Base-by-base conservation (phyloP, 1,140 invertebrate species). In the Drosophila miranda region DNA sequence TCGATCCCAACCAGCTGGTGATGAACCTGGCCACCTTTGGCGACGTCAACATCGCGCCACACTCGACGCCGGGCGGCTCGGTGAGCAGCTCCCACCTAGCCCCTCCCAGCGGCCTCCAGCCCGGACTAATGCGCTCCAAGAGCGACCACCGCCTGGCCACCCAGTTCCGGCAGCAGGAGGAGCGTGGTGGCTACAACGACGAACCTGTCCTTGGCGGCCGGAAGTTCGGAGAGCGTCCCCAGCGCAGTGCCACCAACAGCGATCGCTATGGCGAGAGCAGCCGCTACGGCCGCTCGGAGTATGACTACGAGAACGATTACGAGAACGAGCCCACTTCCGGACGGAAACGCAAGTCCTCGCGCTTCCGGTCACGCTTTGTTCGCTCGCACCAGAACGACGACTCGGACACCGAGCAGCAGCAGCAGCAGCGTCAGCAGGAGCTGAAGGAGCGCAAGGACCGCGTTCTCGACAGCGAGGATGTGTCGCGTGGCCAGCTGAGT, bases 81-180 rank as follows among this genome's bases (percentile, higher is more conserved):
- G 70, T 86, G 4, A 89, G 90, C 71, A 90, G 90, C 52, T 92
- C 92, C n/a, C 89, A 91, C 57, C 88, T 95, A 38, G 94, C 94
- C 69, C 94, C 94, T 9, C 93, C 93, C 9, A 92, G 91, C 43
- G 56, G 67, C 4, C 92, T 94, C 72, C 92, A 93, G 28, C 93
- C 94, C 0, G 96, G 96, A 3, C 91, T 98, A 21, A 98, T 98
- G 94, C 93, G 97, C 72, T 97, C 96, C 62, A 98, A 98, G 91
- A 98, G 96, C 90, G 97, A 98, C 87, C 97, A 98, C 91, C 93
- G 97, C 28, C 91, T 98, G 45, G 97, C 97, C 9, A 94, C 96
- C 0, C 97, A 98, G 83, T 98, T 96, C 91, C 93, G 97, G 26
- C 95, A 96, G 81, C 95, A 96, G 91, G 96, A 97, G 91, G 95